Evolutionary conservation across 2,888 invertebrate genomes (phyloP).

Genomic region (Geophilus truncorum): DNA sequence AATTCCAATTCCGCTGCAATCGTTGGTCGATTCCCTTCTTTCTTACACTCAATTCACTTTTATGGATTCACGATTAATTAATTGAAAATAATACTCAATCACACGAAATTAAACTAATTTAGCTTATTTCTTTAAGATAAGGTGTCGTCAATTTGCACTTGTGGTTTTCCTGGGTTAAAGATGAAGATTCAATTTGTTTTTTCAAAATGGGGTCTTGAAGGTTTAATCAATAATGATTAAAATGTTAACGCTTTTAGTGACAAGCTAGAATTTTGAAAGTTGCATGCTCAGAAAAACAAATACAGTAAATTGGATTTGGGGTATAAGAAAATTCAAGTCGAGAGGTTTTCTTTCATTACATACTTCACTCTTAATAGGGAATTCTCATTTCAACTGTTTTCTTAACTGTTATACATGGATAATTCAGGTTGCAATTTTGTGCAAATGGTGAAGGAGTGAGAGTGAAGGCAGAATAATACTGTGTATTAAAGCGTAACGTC

Average conservation of each 20-base stretch:
- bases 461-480: background rate
- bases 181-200: background rate
- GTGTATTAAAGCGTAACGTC: background rate
- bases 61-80: background rate
- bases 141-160: background rate
- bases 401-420: background rate
- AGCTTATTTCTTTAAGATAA: background rate
- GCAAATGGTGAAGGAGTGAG: background rate
- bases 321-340: background rate
- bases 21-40: background rate
- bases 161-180: background rate
- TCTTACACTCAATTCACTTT: background rate
- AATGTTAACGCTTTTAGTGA: too few species aligned
- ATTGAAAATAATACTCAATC: background rate
- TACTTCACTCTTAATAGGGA: background rate
- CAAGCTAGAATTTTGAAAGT: too few species aligned
- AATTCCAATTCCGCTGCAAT: background rate
- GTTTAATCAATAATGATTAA: too few species aligned
- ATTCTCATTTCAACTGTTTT: background rate
- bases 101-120: background rate
- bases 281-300: too few species aligned
- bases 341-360: background rate
- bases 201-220: background rate
- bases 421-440: background rate
- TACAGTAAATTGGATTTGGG: background rate